Base-by-base conservation (phyloP, 2,797 vertebrate genomes). In the Vireo griseus region DNA sequence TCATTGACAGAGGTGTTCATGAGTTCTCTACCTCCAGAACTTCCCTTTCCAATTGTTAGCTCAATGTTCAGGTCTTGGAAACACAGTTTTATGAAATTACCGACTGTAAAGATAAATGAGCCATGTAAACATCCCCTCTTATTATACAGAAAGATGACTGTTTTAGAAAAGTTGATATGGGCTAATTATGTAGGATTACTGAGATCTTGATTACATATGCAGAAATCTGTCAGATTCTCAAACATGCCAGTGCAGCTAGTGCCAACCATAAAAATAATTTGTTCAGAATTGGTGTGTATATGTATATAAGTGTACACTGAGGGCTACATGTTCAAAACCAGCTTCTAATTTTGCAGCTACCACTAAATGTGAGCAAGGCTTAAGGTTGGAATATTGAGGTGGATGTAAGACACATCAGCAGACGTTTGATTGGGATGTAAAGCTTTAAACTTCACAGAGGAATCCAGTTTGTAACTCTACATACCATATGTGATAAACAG, bases 131-230 rank as follows among this genome's bases (percentile, higher is more conserved):
- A 58, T 58, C 97, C 96, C 80, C 86, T 96, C 96, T 95, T 97
- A 92, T 96, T 97, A 92, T 84, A 94, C 16, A 0, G 89, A 95
- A 94, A 95, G 88, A 96, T 82, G 76, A 66, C 90, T 97, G 94
- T 97, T 97, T 97, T 92, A 75, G 86, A 86, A 90, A 97, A 97
- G 94, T 94, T 96, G 95, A 96, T 95, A 94, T 96, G 89, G 93
- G 94, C 96, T 95, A 95, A 94, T 87, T 96, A 96, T 78, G 95
- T 96, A 91, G 96, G 97, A 93, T 97, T 97, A 95, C 87, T 87
- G 92, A 80, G 76, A 67, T 96, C 91, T 92, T 96, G 92, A 95
- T 97, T 97, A 87, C 86, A 76, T 85, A 95, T 93, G 79, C 94
- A 96, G 80, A 97, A 94, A 92, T 94, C 89, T 91, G 90, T 42